Conservation (phyloP, 2,797 vertebrate genomes). For the Lindbergichthys nudifrons region DNA sequence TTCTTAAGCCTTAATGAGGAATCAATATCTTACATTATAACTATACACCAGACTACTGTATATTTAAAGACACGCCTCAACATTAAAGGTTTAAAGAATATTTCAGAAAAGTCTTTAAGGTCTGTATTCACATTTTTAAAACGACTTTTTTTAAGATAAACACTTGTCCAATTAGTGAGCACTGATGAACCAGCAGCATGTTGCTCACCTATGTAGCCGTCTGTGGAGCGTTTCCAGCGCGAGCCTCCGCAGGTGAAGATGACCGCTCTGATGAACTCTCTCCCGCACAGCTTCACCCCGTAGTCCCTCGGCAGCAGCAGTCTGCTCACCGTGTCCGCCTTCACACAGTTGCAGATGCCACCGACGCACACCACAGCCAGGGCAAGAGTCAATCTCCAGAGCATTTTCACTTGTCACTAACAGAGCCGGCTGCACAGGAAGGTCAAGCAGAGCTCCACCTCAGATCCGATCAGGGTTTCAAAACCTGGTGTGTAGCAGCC, state of each 20-base stretch:
- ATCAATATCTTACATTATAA: not conserved
- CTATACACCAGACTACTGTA: not conserved
- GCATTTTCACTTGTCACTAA: slow-evolving; percentile 64
- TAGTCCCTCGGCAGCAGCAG: slow-evolving; percentile 77
- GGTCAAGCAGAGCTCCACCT: slow-evolving; percentile 40
- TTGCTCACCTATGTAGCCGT: slow-evolving; percentile 62
- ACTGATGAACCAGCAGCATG: not conserved
- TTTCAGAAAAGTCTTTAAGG: not conserved
- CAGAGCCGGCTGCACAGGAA: slow-evolving; percentile 5
- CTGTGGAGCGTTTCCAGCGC: slow-evolving; percentile 84
- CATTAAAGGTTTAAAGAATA: not conserved
- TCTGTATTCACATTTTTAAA: not conserved
- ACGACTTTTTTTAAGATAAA: not conserved
- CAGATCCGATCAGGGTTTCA: slow-evolving; percentile 10
- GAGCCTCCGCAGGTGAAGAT: slow-evolving; percentile 92
- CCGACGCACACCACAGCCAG: slow-evolving; percentile 68
- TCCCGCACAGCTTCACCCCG: slow-evolving; percentile 89
- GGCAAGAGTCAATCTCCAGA: slow-evolving; percentile 60
- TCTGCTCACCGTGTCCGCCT: slow-evolving; percentile 62
- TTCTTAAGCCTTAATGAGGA: not conserved
- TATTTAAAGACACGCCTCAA: not conserved
- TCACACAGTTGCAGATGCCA: slow-evolving; percentile 58
- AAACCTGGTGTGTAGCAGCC: slow-evolving; percentile 18
- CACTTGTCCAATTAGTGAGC: not conserved
- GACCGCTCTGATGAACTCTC: slow-evolving; percentile 92